Percentiles rank a stretch among this genome's conserved stretches.
Evolutionary conservation across 1,140 invertebrate species (phyloP).

Genomic region (Radopholus similis): DNA sequence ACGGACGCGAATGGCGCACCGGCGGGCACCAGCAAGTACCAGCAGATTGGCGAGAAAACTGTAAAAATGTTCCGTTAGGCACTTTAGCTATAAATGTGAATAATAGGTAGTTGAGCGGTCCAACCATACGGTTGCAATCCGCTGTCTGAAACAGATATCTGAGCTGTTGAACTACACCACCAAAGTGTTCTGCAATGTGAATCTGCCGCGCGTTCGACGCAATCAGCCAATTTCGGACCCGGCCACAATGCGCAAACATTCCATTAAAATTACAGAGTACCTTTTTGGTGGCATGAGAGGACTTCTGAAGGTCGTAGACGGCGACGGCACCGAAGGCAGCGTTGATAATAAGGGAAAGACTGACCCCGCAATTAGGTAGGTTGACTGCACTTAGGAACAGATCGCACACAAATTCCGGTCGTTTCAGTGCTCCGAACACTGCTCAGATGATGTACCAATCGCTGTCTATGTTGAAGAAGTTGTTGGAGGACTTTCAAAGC

Average conservation of each 20-base stretch:
- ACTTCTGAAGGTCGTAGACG: slow-evolving; percentile 14
- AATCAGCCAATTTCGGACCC: background rate
- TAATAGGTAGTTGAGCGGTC: slow-evolving; percentile 19
- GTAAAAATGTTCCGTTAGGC: no score
- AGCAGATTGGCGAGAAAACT: no score
- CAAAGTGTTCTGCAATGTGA: slow-evolving; percentile 31
- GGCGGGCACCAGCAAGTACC: no score
- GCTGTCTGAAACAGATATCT: slow-evolving; percentile 21
- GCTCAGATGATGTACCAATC: slow-evolving; percentile 18
- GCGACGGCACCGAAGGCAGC: background rate
- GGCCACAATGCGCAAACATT: slow-evolving; percentile 2
- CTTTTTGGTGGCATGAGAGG: slow-evolving; percentile 23
- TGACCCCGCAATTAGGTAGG: background rate
- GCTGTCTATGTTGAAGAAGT: slow-evolving; percentile 29
- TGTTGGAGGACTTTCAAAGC: slow-evolving; percentile 30
- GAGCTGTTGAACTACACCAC: slow-evolving; percentile 28
- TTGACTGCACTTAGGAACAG: background rate
- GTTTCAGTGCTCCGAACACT: background rate
- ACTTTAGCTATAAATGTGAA: no score
- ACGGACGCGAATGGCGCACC: no score
- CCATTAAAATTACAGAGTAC: slow-evolving; percentile 18
- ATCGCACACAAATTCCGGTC: background rate
- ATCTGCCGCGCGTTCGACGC: slow-evolving; percentile 11
- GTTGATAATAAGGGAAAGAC: background rate
- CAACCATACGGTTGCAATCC: slow-evolving; percentile 12